Evolutionary conservation across 2,113 vertebrate species (phyloP), one percentile per base, ranked within the genome.

Genomic region (Hystrix brachyura): DNA sequence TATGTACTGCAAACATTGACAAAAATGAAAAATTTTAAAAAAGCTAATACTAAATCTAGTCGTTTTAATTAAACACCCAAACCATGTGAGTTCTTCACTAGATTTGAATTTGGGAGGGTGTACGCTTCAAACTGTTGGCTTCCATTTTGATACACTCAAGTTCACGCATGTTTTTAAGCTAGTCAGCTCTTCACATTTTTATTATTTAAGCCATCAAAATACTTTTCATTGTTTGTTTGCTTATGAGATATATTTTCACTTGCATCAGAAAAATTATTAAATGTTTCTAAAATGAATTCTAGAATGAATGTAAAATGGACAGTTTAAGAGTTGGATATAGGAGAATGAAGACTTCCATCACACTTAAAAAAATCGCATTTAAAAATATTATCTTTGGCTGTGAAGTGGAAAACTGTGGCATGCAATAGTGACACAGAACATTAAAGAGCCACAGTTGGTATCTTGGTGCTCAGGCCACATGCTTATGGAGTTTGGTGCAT

Each of bases 191-290:
- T 86, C 57, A 60, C 15, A 48, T 25, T 92, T 90, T 62, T 43
- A 60, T 92, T 87, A 87, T 65, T 51, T 18, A 64, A 80, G 18
- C 43, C 32, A 91, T 71, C 84, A 71, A 82, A 84, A 62, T 60
- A 27, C 34, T 46, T 74, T 59, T 92, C 19, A 34, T 76, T 48
- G 7, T 32, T 92, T 78, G 11, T 79, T 69, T 94, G 53, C 21
- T 79, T 55, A 84, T 79, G n/a, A 64, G 27, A 46, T 53, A 48
- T 84, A 76, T 95, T 90, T 57, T 74, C 43, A 71, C 43, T 90
- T 48, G 17, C 6, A 83, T 55, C 12, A 96, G 72, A 67, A 71
- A 94, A 85, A 11, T 18, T 7, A 69, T 34, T 85, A 64, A 76
- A 8, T 38, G 51, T 82, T 62, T 46, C 4, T 72, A 51, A 87